phyloP scores from a whole-genome alignment of 2,797 vertebrate species.

The Champsocephalus esox region DNA sequence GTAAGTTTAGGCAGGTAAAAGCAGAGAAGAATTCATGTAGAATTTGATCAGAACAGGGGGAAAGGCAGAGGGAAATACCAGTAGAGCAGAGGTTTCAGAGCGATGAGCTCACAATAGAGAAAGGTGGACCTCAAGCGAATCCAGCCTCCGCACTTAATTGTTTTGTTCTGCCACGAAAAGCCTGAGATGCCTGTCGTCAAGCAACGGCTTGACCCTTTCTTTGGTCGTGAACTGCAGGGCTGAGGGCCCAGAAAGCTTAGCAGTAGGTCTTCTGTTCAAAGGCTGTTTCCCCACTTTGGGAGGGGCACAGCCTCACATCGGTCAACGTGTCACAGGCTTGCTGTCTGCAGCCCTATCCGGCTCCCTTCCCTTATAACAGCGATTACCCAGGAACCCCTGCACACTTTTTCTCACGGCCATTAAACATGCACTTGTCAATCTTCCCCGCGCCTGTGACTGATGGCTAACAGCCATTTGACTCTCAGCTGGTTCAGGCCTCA shows the following conservation, averaged over 20 bases:
- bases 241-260: constrained; percentile 70
- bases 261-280: constrained; percentile 62
- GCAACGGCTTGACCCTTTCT: constrained; percentile 73
- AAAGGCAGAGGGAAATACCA: neutral
- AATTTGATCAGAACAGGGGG: neutral
- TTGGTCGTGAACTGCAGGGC: constrained; percentile 57
- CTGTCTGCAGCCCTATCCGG: constrained; percentile 46
- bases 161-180: constrained; percentile 69
- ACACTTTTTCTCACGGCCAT: constrained; percentile 76
- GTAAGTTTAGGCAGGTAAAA: neutral
- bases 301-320: constrained; percentile 77
- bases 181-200: constrained; percentile 74
- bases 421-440: constrained; percentile 76
- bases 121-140: constrained; percentile 50
- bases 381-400: constrained; percentile 62
- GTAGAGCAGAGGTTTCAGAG: constrained; percentile 21
- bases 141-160: constrained; percentile 68
- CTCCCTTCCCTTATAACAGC: constrained; percentile 42
- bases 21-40: neutral
- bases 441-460: constrained; percentile 39
- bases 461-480: constrained; percentile 31
- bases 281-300: constrained; percentile 42
- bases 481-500: constrained; percentile 26
- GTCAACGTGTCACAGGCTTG: constrained; percentile 79
- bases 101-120: constrained; percentile 29